Conservation (phyloP, 2,797 vertebrate species). For the Halcyon smyrnensis region DNA sequence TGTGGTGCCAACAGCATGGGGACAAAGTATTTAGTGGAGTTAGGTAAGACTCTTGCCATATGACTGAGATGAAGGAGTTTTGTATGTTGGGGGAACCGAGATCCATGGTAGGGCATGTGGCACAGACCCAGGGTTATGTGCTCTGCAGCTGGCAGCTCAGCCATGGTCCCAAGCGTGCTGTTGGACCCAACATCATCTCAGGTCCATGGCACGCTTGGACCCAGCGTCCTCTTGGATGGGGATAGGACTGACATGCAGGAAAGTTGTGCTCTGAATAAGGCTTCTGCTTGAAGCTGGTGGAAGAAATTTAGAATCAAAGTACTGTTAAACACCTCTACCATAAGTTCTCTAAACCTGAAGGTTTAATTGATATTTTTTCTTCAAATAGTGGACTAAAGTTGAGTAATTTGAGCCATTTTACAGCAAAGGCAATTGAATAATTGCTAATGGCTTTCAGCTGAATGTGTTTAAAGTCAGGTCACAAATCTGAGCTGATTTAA, state of each 20-base stretch:
- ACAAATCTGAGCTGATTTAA: conserved; percentile 47
- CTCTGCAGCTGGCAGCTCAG: neutral
- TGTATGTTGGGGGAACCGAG: accelerated
- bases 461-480: conserved; percentile 58
- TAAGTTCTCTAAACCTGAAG: conserved; percentile 18
- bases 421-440: conserved; percentile 50
- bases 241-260: accelerated
- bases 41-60: neutral
- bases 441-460: conserved; percentile 71
- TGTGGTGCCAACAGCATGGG: accelerated
- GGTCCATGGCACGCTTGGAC: neutral
- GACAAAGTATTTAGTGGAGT: neutral
- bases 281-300: neutral
- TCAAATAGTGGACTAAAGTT: neutral
- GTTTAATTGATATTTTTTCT: conserved; percentile 64
- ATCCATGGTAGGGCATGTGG: accelerated
- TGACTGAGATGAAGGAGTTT: neutral
- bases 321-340: neutral
- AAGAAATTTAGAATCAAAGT: conserved; percentile 22
- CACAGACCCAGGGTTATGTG: accelerated
- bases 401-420: conserved; percentile 61
- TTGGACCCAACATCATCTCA: neutral
- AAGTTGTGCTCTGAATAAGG: neutral
- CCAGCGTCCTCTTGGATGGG: neutral
- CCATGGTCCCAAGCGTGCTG: neutral